Evolutionary conservation across 2,888 invertebrate genomes (phyloP).

Genomic region (Tenthredo notha): DNA sequence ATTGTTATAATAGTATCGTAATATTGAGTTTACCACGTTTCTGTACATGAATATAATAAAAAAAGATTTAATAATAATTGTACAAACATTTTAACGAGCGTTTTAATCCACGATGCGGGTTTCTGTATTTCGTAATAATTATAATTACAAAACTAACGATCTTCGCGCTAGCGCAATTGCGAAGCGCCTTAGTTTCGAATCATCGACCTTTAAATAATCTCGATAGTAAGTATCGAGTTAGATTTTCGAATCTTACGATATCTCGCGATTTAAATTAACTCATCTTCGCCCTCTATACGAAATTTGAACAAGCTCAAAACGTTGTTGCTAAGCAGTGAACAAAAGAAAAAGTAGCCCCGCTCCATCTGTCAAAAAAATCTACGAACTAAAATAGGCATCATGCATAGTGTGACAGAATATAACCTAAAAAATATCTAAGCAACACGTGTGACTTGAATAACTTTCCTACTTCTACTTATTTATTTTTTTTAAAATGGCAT

Average conservation of each 20-base stretch:
- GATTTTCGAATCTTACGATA: background rate
- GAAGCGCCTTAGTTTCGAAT: background rate
- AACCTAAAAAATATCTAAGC: conserved; percentile 2
- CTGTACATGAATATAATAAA: background rate
- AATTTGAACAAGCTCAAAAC: background rate
- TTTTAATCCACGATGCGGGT: background rate
- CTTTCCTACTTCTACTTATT: background rate
- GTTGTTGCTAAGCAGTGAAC: conserved; percentile 23
- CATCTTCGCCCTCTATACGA: background rate
- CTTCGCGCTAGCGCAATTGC: background rate
- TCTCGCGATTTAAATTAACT: background rate
- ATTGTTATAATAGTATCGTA: background rate
- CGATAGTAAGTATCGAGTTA: conserved; percentile 28
- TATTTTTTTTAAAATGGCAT: conserved; percentile 51
- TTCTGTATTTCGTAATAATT: conserved; percentile 18
- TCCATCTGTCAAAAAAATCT: background rate
- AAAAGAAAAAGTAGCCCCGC: background rate
- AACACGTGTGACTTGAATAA: background rate
- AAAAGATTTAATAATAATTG: background rate
- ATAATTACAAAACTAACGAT: conserved; percentile 19
- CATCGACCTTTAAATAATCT: background rate
- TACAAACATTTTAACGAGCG: background rate
- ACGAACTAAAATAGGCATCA: background rate
- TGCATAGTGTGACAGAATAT: conserved; percentile 24
- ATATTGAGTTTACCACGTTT: background rate